A percentile compares a stretch with the other conserved stretches of the same genome.
phyloP scores from a whole-genome alignment of 2,888 invertebrate species.

The Metalampra italica region DNA sequence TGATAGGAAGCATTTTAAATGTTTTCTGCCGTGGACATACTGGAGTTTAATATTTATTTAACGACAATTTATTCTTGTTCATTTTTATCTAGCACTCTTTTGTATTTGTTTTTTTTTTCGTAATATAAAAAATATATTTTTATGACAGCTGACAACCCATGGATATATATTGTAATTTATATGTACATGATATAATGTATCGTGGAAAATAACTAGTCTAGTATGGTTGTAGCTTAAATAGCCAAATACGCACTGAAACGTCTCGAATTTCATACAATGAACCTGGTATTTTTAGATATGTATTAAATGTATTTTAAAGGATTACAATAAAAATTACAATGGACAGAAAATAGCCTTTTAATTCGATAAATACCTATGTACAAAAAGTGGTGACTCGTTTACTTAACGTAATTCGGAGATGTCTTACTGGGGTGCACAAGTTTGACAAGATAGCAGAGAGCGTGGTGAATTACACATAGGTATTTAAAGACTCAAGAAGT shows the following conservation, averaged over 20 bases:
- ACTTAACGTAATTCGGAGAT: slow-evolving; percentile 13
- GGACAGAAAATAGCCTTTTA: slow-evolving; percentile 57
- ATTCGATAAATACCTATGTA: slow-evolving; percentile 42
- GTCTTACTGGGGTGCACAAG: not conserved
- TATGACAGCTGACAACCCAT: too few species aligned
- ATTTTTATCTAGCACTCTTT: too few species aligned
- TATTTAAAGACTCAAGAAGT: too few species aligned
- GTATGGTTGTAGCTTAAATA: slow-evolving; percentile 7
- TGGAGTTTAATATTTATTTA: too few species aligned
- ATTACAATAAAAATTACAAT: slow-evolving; percentile 27
- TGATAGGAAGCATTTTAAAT: too few species aligned
- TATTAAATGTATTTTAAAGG: slow-evolving; percentile 32
- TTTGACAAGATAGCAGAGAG: not conserved
- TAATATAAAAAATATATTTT: too few species aligned
- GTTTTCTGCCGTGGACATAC: too few species aligned
- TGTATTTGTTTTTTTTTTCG: too few species aligned
- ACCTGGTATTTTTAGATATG: slow-evolving; percentile 48
- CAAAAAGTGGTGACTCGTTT: slow-evolving; percentile 23
- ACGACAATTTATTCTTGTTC: too few species aligned
- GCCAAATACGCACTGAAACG: slow-evolving; percentile 33
- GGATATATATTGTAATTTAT: too few species aligned
- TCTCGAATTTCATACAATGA: slow-evolving; percentile 46
- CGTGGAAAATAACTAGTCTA: not conserved
- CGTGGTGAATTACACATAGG: not conserved
- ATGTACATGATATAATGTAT: too few species aligned